Base-by-base conservation (phyloP, 2,113 vertebrate genomes). In the Chloropsis cyanopogon region DNA sequence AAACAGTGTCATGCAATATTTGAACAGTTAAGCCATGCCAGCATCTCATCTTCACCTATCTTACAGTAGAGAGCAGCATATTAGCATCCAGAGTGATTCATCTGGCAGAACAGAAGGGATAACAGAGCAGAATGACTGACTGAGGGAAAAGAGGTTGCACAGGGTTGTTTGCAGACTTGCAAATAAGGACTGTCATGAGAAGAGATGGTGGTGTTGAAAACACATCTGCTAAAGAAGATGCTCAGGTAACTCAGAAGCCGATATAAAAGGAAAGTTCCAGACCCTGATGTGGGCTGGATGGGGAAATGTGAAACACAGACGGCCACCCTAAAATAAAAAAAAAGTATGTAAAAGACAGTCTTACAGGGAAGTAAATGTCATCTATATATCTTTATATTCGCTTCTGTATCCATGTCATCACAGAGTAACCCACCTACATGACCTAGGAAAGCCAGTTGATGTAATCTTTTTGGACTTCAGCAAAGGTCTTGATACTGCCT, bases 231-330 rank as follows among this genome's bases (percentile, higher is more conserved):
- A 16, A 70, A 79, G 35, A 20, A 54, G 18, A 13, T n/a, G 9
- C 52, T 54, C 47, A 1, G 8, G 2, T 39, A 50, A 23, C 2
- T 64, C 3, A 33, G 10, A 63, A 33, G 3, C 25, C 0, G 0
- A 11, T 60, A 28, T 54, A 35, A 71, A 63, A 68, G 65, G 14
- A 61, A 17, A 10, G n/a, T 44, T 56, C 49, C 49, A 56, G 53
- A 50, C 9, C 12, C 17, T 59, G 1, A 10, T 60, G 7, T 35
- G 14, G 3, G 20, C 56, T 63, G 65, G 29, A 35, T 16, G 3
- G 7, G 14, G 13, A 15, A 59, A 37, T 28, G 24, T 56, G 37
- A 49, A 69, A 61, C 26, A 47, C n/a, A 60, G 8, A 12, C 13
- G 82, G 14, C 31, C 8, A 29, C 7, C 22, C 37, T 88, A 29